A percentile compares a stretch with the other conserved stretches of the same genome.
Conservation (phyloP, 2,888 invertebrate species). For the Crocallis elinguaria region DNA sequence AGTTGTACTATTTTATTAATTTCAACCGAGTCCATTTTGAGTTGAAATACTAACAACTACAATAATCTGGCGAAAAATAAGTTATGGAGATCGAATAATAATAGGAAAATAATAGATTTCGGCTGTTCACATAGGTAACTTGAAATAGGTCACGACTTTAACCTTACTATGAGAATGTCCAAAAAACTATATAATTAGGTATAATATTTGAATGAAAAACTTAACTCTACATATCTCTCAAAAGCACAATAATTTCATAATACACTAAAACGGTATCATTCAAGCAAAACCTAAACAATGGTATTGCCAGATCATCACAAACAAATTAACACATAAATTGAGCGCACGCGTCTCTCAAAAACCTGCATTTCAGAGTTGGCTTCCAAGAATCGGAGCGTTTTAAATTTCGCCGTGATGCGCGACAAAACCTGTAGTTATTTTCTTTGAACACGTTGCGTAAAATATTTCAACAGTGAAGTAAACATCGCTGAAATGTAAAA, state of each 20-base stretch:
- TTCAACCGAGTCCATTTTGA: too few relatives aligned
- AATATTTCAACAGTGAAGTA: constrained; percentile 13
- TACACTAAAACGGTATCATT: constrained; percentile 4
- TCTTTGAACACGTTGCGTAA: constrained; percentile 59
- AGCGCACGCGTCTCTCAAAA: constrained; percentile 46
- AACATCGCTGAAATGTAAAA: neutral
- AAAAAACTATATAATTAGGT: too few relatives aligned
- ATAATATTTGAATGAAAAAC: too few relatives aligned
- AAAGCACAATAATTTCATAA: neutral
- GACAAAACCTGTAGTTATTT: constrained; percentile 46
- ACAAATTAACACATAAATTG: constrained; percentile 34
- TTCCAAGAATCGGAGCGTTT: constrained; percentile 55
- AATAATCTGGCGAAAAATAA: too few relatives aligned
- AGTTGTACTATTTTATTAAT: too few relatives aligned
- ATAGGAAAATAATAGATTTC: too few relatives aligned
- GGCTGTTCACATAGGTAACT: too few relatives aligned
- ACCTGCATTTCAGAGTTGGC: constrained; percentile 51
- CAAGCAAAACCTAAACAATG: constrained; percentile 39
- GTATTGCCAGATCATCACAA: constrained; percentile 36
- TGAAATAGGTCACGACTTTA: too few relatives aligned
- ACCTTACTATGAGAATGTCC: too few relatives aligned
- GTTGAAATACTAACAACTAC: too few relatives aligned
- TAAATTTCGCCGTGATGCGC: constrained; percentile 53
- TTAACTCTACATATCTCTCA: neutral
- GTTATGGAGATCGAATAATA: too few relatives aligned